A percentile compares a stretch with the other conserved stretches of the same genome.
Evolutionary conservation across 2,797 vertebrate genomes (phyloP).

Genomic region (Macropodus opercularis): DNA sequence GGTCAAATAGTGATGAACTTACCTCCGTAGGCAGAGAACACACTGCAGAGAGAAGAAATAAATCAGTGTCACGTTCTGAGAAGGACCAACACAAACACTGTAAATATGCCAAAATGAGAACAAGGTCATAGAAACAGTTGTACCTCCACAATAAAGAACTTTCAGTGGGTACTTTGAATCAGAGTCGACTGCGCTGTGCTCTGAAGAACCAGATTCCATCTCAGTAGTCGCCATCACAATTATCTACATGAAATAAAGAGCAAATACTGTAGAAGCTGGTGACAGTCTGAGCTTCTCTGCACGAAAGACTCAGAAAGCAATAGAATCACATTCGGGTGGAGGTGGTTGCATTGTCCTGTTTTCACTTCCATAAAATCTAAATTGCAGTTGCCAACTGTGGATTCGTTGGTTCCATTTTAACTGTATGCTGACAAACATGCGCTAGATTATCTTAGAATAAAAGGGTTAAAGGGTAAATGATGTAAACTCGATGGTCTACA

Average conservation of each 20-base stretch:
- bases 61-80: background rate
- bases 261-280: background rate
- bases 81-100: background rate
- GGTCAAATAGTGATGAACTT: constrained; percentile 47
- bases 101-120: background rate
- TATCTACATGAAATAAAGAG: constrained; percentile 43
- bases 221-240: constrained; percentile 90
- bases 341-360: no score
- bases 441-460: no score
- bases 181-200: constrained; percentile 75
- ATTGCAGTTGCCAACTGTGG: no score
- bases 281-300: background rate
- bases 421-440: no score
- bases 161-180: constrained; percentile 90
- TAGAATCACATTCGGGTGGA: background rate
- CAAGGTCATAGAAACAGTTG: background rate
- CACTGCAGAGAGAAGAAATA: constrained; percentile 75
- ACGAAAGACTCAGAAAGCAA: no score
- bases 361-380: no score
- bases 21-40: constrained; percentile 98
- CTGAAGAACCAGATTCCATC: constrained; percentile 84
- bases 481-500: no score
- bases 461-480: no score
- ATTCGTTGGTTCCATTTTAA: no score
- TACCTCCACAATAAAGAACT: constrained; percentile 97